Percentiles rank a stretch among this genome's conserved stretches.
These are phyloP conservation scores for Hoplostethus mediterraneus DNA, from an alignment of 2,797 vertebrate species.

Conservation along the genomic window DNA sequence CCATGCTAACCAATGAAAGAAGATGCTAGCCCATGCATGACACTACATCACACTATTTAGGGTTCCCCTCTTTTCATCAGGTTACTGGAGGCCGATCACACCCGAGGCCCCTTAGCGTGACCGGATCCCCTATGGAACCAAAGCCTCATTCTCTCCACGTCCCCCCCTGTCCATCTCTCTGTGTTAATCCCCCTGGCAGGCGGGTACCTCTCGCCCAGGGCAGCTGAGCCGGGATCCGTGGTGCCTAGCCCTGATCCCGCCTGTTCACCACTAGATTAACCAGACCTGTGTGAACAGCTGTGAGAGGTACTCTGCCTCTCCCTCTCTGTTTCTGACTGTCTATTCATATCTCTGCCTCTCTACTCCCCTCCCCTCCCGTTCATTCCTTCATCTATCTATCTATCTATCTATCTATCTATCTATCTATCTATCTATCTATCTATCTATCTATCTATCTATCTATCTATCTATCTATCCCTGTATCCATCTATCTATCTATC, in stretches of 20 bases:
- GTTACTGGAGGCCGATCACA: slow-evolving; percentile 26
- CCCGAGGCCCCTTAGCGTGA: slow-evolving; percentile 14
- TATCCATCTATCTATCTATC: too few relatives aligned
- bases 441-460: background rate
- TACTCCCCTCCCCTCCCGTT: slow-evolving; percentile 27
- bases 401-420: background rate
- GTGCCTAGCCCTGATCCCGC: slow-evolving; percentile 64
- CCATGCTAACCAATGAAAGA: background rate
- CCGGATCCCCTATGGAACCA: background rate
- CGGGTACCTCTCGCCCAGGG: slow-evolving; percentile 51
- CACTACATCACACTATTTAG: slow-evolving; percentile 35
- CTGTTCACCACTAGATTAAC: slow-evolving; percentile 66
- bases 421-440: too few relatives aligned
- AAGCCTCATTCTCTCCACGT: slow-evolving; percentile 34
- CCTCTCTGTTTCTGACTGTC: background rate
- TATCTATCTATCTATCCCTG: too few relatives aligned
- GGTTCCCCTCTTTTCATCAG: slow-evolving; percentile 23
- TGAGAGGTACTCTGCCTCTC: slow-evolving; percentile 19
- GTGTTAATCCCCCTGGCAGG: slow-evolving; percentile 65
- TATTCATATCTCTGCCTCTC: slow-evolving; percentile 21
- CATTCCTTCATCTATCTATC: slow-evolving; percentile 15
- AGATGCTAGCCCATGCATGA: slow-evolving; percentile 1
- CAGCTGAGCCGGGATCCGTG: slow-evolving; percentile 73
- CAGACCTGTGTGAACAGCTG: slow-evolving; percentile 70
- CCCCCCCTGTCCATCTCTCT: slow-evolving; percentile 29